Evolutionary conservation across 2,888 invertebrate genomes (phyloP).

Genomic region (Mactromeris polynyma): DNA sequence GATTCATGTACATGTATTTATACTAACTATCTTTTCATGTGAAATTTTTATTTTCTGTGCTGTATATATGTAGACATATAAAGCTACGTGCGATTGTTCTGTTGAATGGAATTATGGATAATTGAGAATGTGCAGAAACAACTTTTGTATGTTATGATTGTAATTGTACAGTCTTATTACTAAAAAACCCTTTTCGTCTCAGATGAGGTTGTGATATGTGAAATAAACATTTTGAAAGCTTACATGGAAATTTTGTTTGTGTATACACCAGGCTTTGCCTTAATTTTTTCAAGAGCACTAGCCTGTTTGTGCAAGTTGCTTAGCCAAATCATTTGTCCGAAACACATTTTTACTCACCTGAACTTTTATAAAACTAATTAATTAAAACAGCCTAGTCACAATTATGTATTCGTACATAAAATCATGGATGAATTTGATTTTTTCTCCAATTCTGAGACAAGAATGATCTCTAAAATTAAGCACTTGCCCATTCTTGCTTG

Average conservation of each 20-base stretch:
- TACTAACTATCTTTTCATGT: not conserved
- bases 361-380: no score
- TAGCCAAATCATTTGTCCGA: no score
- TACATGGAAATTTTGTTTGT: not conserved
- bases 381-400: no score
- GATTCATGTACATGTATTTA: not conserved
- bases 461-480: no score
- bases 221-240: constrained; percentile 37
- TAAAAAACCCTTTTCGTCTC: constrained; percentile 41
- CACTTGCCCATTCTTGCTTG: no score
- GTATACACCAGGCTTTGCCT: not conserved
- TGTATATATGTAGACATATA: not conserved
- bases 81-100: not conserved
- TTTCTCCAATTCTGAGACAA: no score
- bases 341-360: no score
- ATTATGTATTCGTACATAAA: no score
- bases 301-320: no score
- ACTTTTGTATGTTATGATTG: not conserved
- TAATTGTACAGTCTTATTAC: constrained; percentile 23
- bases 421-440: no score
- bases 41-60: not conserved
- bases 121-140: not conserved
- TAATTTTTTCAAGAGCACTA: no score
- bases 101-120: not conserved
- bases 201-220: constrained; percentile 56